phyloP scores from a whole-genome alignment of 2,797 vertebrate genomes.

The Pachyuromys duprasi region DNA sequence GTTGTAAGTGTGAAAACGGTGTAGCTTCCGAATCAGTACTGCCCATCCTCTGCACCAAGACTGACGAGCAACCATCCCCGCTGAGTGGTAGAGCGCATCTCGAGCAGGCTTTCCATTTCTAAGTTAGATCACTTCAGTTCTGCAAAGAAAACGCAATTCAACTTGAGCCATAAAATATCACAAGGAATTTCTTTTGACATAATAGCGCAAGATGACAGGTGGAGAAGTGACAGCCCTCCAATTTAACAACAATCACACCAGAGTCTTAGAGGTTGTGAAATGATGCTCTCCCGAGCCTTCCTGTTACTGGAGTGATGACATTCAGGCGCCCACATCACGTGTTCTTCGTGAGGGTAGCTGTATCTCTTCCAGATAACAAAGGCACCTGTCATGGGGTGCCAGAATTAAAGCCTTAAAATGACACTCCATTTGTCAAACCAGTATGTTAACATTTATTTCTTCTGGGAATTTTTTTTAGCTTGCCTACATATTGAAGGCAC shows the following conservation, averaged over 20 bases:
- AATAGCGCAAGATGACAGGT: neutral
- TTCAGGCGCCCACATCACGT: neutral
- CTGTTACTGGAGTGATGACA: constrained; percentile 1
- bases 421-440: constrained; percentile 58
- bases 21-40: neutral
- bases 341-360: neutral
- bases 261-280: constrained; percentile 59
- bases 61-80: neutral
- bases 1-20: neutral
- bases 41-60: neutral
- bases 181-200: constrained; percentile 17
- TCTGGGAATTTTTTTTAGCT: constrained; percentile 31
- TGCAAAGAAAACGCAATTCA: constrained; percentile 37
- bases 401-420: constrained; percentile 59
- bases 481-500: neutral
- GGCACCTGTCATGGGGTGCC: constrained; percentile 26
- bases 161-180: neutral
- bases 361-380: constrained; percentile 72
- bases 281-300: constrained; percentile 8
- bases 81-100: neutral
- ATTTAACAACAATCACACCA: constrained; percentile 32
- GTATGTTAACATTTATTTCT: constrained; percentile 52
- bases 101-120: neutral
- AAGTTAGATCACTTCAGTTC: neutral
- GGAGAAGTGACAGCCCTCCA: constrained; percentile 46